Evolutionary conservation across 2,888 invertebrate genomes (phyloP).

Genomic region (Morpho achilles): DNA sequence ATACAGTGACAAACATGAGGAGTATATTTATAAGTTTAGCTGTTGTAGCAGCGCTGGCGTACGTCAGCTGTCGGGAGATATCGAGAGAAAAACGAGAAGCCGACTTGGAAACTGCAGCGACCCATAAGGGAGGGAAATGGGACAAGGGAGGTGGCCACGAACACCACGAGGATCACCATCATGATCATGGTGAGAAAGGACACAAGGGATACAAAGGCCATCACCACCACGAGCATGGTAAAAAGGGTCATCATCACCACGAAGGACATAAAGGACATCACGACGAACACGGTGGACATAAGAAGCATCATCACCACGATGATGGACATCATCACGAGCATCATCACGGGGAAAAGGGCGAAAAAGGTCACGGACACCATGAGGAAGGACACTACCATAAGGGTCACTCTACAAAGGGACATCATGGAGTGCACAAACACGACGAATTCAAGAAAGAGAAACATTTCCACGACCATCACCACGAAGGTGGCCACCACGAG

Average conservation of each 20-base stretch:
- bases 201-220: conserved; percentile 86
- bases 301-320: conserved; percentile 82
- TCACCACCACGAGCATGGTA: conserved; percentile 82
- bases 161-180: conserved; percentile 81
- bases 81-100: conserved; percentile 65
- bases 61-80: conserved; percentile 74
- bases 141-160: conserved; percentile 82
- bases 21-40: conserved; percentile 59
- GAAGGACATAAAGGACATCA: conserved; percentile 81
- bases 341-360: conserved; percentile 83
- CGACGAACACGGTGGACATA: conserved; percentile 82
- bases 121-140: conserved; percentile 65
- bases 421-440: conserved; percentile 90
- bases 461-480: conserved; percentile 91
- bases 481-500: conserved; percentile 88
- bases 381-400: conserved; percentile 86
- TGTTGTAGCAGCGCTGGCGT: conserved; percentile 71
- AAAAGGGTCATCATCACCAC: conserved; percentile 87
- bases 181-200: conserved; percentile 84
- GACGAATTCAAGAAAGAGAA: conserved; percentile 93
- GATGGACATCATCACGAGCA: conserved; percentile 83
- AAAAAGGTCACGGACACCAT: conserved; percentile 78
- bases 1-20: conserved; percentile 59
- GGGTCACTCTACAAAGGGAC: conserved; percentile 91
- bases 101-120: conserved; percentile 78